phyloP scores from a whole-genome alignment of 2,797 vertebrate genomes.

The Acanthurus tractus region DNA sequence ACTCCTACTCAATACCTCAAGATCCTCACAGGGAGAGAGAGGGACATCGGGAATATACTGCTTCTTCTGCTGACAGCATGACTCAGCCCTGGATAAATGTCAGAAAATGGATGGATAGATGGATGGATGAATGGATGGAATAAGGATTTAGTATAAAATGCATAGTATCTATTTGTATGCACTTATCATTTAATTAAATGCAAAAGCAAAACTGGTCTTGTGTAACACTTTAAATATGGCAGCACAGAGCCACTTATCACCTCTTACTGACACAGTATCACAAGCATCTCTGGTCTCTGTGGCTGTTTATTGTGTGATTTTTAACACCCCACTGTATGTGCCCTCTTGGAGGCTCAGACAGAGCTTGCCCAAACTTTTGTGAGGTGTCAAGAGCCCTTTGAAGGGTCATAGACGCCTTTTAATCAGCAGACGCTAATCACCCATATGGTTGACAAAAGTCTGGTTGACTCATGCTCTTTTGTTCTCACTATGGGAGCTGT shows the following conservation, averaged over 20 bases:
- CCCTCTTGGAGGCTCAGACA: constrained; percentile 66
- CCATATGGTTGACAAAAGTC: constrained; percentile 79
- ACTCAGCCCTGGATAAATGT: too few species aligned
- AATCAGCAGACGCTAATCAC: constrained; percentile 78
- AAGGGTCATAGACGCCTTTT: constrained; percentile 74
- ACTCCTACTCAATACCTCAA: too few species aligned
- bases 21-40: too few species aligned
- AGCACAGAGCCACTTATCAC: constrained; percentile 40
- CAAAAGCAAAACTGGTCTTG: constrained; percentile 23
- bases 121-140: too few species aligned
- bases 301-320: constrained; percentile 57
- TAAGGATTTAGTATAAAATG: too few species aligned
- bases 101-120: too few species aligned
- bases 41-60: too few species aligned
- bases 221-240: constrained; percentile 33
- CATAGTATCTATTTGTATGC: too few species aligned
- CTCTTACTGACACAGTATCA: constrained; percentile 32
- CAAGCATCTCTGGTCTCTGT: constrained; percentile 26
- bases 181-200: not conserved
- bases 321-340: constrained; percentile 74
- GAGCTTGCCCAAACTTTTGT: constrained; percentile 72
- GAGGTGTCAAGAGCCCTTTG: constrained; percentile 78
- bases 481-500: constrained; percentile 59
- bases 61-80: too few species aligned
- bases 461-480: constrained; percentile 71